Evolutionary conservation across 2,113 vertebrate species (phyloP), one percentile per base, ranked within the genome.

Genomic region (Osmerus mordax): DNA sequence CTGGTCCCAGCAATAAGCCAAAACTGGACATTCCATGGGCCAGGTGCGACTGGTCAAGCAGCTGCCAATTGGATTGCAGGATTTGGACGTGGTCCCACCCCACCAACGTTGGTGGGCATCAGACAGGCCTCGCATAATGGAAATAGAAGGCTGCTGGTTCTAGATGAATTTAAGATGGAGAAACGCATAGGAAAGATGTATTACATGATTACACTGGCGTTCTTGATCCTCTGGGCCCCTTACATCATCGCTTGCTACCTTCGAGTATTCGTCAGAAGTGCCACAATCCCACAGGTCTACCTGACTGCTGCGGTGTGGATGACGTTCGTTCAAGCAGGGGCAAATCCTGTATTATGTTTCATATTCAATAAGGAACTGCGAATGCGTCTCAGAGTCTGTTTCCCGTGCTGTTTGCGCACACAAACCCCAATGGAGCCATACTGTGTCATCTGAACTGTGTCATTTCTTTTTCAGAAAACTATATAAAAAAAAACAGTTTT

Each of bases 1-100:
- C 87, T 95, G 81, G 94, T 97, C 2, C 97, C 96, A 0, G 97
- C 97, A 70, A 95, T 98, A 87, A 99, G 97, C 90, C 97, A 98
- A 84, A 97, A 98, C 86, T 98, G 97, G 96, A 98, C 96, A 75
- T 99, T 99, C 78, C 96, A 98, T 23, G 97, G 96, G 15, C 97
- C 96, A 0, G 97, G 96, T 2, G 97, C 97, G 71, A 98, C 96
- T 0, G 97, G 96, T 25, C 97, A 98, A 78, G 97, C 97, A 2
- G 96, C 96, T 3, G 95, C 97, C 0, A 98, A 99, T 88, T 98
- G 97, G 97, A 99, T 97, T 19, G 96, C 96, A 32, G 97, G 97
- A 12, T 99, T 98, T 81, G 97, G 97, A 71, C 91, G 94, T 66
- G 96, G 96, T 41, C 97, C 97, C 73, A 98, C 96, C 0, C 97